phyloP scores from a whole-genome alignment of 2,113 vertebrate genomes.

The Trinectes maculatus region DNA sequence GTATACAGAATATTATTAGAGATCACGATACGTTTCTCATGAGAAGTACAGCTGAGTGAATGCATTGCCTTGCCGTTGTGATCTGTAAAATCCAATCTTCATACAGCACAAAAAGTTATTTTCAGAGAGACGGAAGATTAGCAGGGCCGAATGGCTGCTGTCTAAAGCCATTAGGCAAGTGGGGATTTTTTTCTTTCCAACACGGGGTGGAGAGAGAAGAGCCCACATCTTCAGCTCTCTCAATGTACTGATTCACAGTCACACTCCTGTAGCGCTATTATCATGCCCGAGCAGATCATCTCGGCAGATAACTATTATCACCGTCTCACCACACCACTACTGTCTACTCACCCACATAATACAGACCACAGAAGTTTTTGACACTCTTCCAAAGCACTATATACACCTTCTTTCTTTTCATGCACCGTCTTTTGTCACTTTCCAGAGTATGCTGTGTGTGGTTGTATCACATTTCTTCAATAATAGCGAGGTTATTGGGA shows the following conservation, averaged over 20 bases:
- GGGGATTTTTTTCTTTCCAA: conserved; percentile 64
- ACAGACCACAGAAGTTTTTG: conserved; percentile 73
- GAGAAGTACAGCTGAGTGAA: conserved; percentile 86
- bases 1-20: conserved; percentile 89
- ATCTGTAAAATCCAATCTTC: conserved; percentile 89
- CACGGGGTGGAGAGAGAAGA: conserved; percentile 65
- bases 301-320: conserved; percentile 81
- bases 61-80: conserved; percentile 84
- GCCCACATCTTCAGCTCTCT: conserved; percentile 76
- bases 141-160: conserved; percentile 81
- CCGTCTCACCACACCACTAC: conserved; percentile 70
- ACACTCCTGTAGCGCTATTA: conserved; percentile 79
- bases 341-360: conserved; percentile 78
- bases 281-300: conserved; percentile 81
- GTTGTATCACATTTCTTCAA: conserved; percentile 50
- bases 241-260: conserved; percentile 74
- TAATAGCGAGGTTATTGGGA: conserved; percentile 24
- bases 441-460: conserved; percentile 49
- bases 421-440: conserved; percentile 55
- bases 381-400: conserved; percentile 68
- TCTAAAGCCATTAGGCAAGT: conserved; percentile 83
- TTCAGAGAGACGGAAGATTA: conserved; percentile 83
- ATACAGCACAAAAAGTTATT: conserved; percentile 85
- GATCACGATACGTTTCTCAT: conserved; percentile 86
- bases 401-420: conserved; percentile 66